phyloP scores from a whole-genome alignment of 2,888 invertebrate genomes.

The Agonum fuliginosum region DNA sequence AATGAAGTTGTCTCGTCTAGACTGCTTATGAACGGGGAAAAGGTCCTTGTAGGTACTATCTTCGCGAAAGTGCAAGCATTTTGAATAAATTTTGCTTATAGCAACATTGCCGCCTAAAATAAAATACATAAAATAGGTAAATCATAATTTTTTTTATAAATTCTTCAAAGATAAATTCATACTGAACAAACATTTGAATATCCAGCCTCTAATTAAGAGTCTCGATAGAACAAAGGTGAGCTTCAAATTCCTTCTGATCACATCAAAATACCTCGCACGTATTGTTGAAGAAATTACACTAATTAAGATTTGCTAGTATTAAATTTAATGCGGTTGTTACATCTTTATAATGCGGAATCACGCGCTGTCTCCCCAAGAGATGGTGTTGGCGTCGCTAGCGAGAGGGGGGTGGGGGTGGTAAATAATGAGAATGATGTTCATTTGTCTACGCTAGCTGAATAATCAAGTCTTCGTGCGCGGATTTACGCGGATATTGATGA shows the following conservation, averaged over 20 bases:
- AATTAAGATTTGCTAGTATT: constrained; percentile 59
- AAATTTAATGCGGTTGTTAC: constrained; percentile 54
- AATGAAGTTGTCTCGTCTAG: too few relatives aligned
- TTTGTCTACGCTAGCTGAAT: constrained; percentile 43
- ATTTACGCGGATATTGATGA: background rate
- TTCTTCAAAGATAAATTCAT: too few relatives aligned
- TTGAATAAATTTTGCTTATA: too few relatives aligned
- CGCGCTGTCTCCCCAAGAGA: constrained; percentile 28
- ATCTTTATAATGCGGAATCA: constrained; percentile 56
- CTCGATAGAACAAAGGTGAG: background rate
- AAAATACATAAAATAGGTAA: too few relatives aligned
- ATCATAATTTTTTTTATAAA: too few relatives aligned
- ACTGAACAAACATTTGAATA: too few relatives aligned
- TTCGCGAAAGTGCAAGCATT: too few relatives aligned
- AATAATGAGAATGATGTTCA: constrained; percentile 27
- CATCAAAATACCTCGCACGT: constrained; percentile 33
- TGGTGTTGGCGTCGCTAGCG: background rate
- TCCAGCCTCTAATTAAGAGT: too few relatives aligned
- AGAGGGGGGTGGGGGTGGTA: constrained; percentile 29
- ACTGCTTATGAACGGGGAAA: too few relatives aligned
- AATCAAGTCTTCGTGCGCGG: constrained; percentile 14
- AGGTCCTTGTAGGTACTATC: too few relatives aligned
- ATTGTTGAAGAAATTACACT: constrained; percentile 52
- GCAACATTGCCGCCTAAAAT: too few relatives aligned
- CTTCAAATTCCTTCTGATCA: background rate